These are phyloP conservation scores for Ophion ellenae DNA, from an alignment of 2,888 invertebrate genomes.

Conservation along the genomic window DNA sequence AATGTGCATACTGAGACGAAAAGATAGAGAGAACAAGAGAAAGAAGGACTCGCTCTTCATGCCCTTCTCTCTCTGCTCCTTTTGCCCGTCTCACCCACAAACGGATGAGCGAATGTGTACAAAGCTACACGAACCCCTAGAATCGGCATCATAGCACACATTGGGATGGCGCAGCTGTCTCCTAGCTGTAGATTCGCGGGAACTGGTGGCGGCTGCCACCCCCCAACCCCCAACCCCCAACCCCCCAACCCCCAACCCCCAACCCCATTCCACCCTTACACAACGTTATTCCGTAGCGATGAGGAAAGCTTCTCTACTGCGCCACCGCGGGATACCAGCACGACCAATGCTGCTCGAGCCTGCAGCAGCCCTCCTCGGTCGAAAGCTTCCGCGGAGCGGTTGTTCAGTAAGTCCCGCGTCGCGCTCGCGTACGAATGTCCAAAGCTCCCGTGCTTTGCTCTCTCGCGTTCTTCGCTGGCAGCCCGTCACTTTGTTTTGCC, in stretches of 20 bases:
- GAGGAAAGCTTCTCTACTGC: constrained; percentile 57
- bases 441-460: constrained; percentile 46
- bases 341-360: constrained; percentile 11
- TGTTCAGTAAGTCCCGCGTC: constrained; percentile 72
- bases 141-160: constrained; percentile 19
- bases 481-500: constrained; percentile 52
- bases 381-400: constrained; percentile 40
- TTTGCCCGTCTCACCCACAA: not conserved
- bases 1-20: constrained; percentile 66
- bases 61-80: constrained; percentile 9
- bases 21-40: constrained; percentile 15
- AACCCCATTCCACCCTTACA: constrained; percentile 13
- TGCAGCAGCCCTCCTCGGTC: constrained; percentile 44
- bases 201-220: constrained; percentile 32
- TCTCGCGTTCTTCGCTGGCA: constrained; percentile 26
- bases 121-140: constrained; percentile 17
- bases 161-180: constrained; percentile 38
- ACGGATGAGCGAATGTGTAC: constrained; percentile 34
- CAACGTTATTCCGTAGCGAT: constrained; percentile 21
- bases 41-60: constrained; percentile 5
- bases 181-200: constrained; percentile 53
- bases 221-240: constrained; percentile 2
- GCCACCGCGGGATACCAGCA: constrained; percentile 58
- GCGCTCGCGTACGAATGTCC: constrained; percentile 70
- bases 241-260: constrained; percentile 7